Conservation (phyloP, 1,140 invertebrate species). For the Drosophila neocordata region DNA sequence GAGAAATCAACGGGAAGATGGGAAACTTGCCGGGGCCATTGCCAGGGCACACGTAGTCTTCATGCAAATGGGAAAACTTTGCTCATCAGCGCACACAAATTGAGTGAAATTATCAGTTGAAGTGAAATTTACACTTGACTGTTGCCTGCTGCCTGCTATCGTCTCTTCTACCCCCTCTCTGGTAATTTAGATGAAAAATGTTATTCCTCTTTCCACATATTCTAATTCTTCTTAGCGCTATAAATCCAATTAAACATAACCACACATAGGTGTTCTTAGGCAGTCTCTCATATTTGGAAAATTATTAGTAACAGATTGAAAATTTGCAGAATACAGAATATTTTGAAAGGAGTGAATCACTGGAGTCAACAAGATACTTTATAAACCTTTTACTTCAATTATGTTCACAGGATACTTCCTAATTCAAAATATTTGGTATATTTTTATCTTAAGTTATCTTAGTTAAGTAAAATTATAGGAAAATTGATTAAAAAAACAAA, state of each 20-base stretch:
- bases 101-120: conserved; percentile 81
- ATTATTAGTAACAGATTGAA: not conserved
- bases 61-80: conserved; percentile 81
- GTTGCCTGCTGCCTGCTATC: conserved; percentile 3
- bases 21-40: conserved; percentile 38
- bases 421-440: too few relatives aligned
- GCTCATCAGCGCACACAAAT: conserved; percentile 80
- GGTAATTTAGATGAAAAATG: conserved; percentile 9
- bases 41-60: conserved; percentile 61
- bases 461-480: too few relatives aligned
- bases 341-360: too few relatives aligned
- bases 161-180: not conserved
- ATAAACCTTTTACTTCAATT: too few relatives aligned
- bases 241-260: conserved; percentile 11
- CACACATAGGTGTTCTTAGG: not conserved
- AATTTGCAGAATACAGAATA: too few relatives aligned
- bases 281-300: not conserved
- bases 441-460: too few relatives aligned
- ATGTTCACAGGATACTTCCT: too few relatives aligned
- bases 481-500: too few relatives aligned
- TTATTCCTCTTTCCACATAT: not conserved
- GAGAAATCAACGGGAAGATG: conserved; percentile 46
- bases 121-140: conserved; percentile 77
- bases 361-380: too few relatives aligned
- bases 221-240: not conserved